phyloP scores from a whole-genome alignment of 2,888 invertebrate genomes.

The Scaptomyza reducta region DNA sequence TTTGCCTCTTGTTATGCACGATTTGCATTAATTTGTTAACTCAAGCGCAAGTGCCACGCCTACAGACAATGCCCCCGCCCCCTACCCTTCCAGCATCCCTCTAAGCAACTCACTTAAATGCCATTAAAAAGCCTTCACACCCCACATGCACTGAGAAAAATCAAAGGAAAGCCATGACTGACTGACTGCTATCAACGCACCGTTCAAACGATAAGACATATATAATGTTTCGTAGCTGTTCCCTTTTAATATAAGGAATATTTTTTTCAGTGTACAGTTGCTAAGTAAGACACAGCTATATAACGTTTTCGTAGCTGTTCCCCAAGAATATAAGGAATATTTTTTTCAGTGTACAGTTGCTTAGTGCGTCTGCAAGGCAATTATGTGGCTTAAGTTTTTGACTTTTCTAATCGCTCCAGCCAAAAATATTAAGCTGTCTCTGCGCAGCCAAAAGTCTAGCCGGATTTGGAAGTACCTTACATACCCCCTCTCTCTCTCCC shows the following conservation, averaged over 20 bases:
- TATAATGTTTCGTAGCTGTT: no score
- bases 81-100: no score
- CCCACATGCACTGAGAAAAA: background rate
- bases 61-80: background rate
- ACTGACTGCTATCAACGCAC: no score
- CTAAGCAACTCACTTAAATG: constrained; percentile 52
- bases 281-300: no score
- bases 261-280: constrained; percentile 3
- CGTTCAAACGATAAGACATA: no score
- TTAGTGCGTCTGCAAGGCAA: constrained; percentile 42
- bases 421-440: constrained; percentile 51
- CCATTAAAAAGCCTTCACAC: constrained; percentile 60
- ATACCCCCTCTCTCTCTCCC: background rate
- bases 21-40: constrained; percentile 81
- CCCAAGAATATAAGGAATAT: background rate
- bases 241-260: no score
- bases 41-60: constrained; percentile 73
- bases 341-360: constrained; percentile 1
- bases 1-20: constrained; percentile 38
- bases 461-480: constrained; percentile 2
- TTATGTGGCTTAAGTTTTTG: constrained; percentile 46
- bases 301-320: no score
- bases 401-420: constrained; percentile 28
- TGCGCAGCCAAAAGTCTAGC: constrained; percentile 15
- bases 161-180: no score